Evolutionary conservation across 2,888 invertebrate genomes (phyloP).

Genomic region (Lordiphosa fenestrarum): DNA sequence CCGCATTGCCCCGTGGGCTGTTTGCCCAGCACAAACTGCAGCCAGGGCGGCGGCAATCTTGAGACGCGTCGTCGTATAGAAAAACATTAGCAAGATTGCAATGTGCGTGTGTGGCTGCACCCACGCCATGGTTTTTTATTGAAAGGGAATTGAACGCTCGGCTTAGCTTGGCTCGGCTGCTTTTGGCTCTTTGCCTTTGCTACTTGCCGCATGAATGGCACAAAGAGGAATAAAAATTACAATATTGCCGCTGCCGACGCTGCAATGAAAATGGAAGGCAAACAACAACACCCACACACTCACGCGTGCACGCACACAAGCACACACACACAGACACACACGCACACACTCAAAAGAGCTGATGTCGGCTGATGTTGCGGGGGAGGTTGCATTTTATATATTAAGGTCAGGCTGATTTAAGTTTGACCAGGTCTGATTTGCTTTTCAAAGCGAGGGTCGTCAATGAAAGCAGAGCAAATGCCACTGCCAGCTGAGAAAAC

Average conservation of each 20-base stretch:
- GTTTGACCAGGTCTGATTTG: no score
- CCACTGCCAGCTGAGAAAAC: no score
- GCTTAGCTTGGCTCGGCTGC: constrained; percentile 18
- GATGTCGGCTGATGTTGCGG: no score
- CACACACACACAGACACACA: constrained; percentile 19
- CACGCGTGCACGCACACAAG: constrained; percentile 36
- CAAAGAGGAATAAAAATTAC: constrained; percentile 69
- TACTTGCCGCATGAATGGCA: constrained; percentile 53
- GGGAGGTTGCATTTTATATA: no score
- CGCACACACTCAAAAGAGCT: constrained; percentile 1
- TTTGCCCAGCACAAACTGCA: constrained; percentile 59
- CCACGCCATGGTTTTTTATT: constrained; percentile 26
- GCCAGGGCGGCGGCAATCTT: constrained; percentile 46
- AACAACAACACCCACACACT: constrained; percentile 32
- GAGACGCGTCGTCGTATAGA: constrained; percentile 45
- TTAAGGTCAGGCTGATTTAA: no score
- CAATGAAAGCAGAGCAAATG: no score
- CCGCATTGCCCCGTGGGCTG: constrained; percentile 54
- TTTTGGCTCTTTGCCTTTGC: constrained; percentile 27
- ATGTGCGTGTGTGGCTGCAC: constrained; percentile 62
- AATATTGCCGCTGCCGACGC: constrained; percentile 56
- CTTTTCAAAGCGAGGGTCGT: no score
- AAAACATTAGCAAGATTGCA: constrained; percentile 73
- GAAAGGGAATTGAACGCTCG: constrained; percentile 49
- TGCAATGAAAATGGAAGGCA: constrained; percentile 51